These are phyloP conservation scores for Congeria kusceri DNA, from an alignment of 2,888 invertebrate genomes.

Conservation along the genomic window DNA sequence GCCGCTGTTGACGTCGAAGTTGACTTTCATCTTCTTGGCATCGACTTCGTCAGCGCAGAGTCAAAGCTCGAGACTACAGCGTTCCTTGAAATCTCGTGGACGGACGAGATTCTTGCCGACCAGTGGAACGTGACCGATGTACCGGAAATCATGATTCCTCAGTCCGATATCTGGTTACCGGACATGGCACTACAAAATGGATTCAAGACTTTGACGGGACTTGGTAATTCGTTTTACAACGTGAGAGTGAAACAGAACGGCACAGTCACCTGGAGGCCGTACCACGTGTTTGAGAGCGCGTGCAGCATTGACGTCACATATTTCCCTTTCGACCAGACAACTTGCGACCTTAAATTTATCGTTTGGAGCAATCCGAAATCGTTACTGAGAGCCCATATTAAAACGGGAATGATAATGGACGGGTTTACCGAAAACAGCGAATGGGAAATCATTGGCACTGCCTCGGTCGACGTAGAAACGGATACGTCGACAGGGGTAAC, in stretches of 20 bases:
- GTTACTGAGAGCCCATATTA: constrained; percentile 40
- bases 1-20: constrained; percentile 43
- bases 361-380: constrained; percentile 65
- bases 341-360: constrained; percentile 64
- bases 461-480: constrained; percentile 25
- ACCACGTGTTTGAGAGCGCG: constrained; percentile 63
- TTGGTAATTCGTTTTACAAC: constrained; percentile 59
- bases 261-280: constrained; percentile 58
- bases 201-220: constrained; percentile 55
- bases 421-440: constrained; percentile 48
- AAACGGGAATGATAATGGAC: constrained; percentile 18
- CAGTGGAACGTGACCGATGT: constrained; percentile 41
- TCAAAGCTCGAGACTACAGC: constrained; percentile 57
- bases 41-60: constrained; percentile 49
- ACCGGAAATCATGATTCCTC: constrained; percentile 36
- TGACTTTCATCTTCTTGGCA: constrained; percentile 50
- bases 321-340: constrained; percentile 68
- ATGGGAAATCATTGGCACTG: constrained; percentile 37
- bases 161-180: constrained; percentile 55
- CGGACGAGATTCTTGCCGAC: constrained; percentile 33
- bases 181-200: constrained; percentile 65
- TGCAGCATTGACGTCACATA: constrained; percentile 63
- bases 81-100: constrained; percentile 51
- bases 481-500: constrained; percentile 43
- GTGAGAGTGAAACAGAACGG: constrained; percentile 39